Base-by-base conservation (phyloP, 2,797 vertebrate species). In the Varecia variegata region DNA sequence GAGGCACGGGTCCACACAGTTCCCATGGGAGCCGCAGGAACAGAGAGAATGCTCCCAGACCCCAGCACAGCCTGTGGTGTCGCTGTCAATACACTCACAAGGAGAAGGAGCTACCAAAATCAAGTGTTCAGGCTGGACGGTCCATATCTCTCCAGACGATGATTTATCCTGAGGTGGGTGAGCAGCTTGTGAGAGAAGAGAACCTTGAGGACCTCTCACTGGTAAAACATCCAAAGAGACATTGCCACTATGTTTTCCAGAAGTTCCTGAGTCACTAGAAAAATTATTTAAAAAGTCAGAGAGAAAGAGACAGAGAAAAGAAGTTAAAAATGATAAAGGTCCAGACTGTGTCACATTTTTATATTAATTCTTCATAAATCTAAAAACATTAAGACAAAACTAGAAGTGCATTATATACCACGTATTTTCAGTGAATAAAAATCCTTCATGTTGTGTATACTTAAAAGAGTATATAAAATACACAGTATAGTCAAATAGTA, bases 201-300 rank as follows among this genome's bases (percentile, higher is more conserved):
- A 98, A 93, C 99, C 99, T 77, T 99, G 99, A 87, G 99, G 99
- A 96, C 99, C 99, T 98, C 99, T 99, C 94, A 99, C 99, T 68
- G 99, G 99, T 83, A 99, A 98, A 93, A 99, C 99, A 58, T 99
- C 99, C 98, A 99, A 98, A 87, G 99, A 99, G 65, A 99, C 98
- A 77, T 99, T 99, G 93, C 98, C 98, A 62, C 98, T 97, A 88
- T 98, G 98, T 73, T 98, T 98, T 65, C 97, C 97, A 50, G 88
- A 96, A 90, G 98, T 98, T 88, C 98, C 97, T 83, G 97, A 95
- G 74, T 98, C 98, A 94, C 99, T 99, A 97, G n/a, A 50, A 82
- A 91, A 62, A 93, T 50, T 88, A 10, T 67, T 60, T 18, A 76
- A 91, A 38, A 98, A 65, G 25, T 32, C 40, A 79, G 45, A 80